phyloP scores from a whole-genome alignment of 1,140 invertebrate species.

The Contarinia nasturtii region DNA sequence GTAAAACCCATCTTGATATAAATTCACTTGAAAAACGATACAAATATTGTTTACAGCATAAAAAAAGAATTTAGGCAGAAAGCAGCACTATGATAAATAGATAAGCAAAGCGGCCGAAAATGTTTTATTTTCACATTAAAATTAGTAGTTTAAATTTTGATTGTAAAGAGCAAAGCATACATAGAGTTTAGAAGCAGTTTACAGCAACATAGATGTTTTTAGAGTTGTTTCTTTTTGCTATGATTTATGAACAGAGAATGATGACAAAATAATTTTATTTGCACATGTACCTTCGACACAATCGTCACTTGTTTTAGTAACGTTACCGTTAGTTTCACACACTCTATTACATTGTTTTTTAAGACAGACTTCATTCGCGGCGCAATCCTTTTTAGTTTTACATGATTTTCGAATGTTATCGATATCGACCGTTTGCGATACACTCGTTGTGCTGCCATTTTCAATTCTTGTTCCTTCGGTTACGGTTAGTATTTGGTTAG shows the following conservation, averaged over 20 bases:
- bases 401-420: neutral
- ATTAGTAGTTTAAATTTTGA: too few relatives aligned
- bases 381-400: slow-evolving; percentile 24
- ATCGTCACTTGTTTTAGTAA: slow-evolving; percentile 10
- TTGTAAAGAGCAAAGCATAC: too few relatives aligned
- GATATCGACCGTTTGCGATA: neutral
- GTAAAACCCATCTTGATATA: too few relatives aligned
- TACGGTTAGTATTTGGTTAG: neutral
- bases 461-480: slow-evolving; percentile 2
- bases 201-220: too few relatives aligned
- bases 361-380: slow-evolving; percentile 30
- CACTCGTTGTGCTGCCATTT: neutral
- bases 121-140: too few relatives aligned
- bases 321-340: slow-evolving; percentile 30
- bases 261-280: neutral
- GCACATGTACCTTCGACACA: slow-evolving; percentile 9
- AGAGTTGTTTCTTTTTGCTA: too few relatives aligned
- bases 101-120: too few relatives aligned
- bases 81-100: too few relatives aligned
- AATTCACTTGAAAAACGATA: too few relatives aligned
- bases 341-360: slow-evolving; percentile 31
- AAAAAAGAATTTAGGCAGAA: too few relatives aligned
- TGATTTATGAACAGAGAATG: neutral
- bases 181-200: too few relatives aligned
- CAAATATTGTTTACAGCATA: too few relatives aligned